phyloP scores from a whole-genome alignment of 2,113 vertebrate genomes.

The Python bivittatus region DNA sequence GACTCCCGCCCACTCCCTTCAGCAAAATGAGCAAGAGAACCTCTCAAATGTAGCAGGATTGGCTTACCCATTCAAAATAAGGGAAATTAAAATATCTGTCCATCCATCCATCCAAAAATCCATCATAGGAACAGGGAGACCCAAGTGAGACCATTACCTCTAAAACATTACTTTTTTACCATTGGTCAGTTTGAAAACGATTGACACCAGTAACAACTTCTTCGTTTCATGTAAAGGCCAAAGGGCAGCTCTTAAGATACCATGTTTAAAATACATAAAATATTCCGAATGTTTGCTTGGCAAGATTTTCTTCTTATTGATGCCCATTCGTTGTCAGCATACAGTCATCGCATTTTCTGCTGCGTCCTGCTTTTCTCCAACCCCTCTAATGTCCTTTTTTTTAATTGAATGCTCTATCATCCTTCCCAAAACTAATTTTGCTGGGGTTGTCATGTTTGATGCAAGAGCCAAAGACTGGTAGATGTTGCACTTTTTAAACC shows the following conservation, averaged over 20 bases:
- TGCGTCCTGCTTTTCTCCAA: neutral
- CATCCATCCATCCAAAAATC: neutral
- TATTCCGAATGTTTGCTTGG: neutral
- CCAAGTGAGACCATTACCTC: no score
- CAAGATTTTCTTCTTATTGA: neutral
- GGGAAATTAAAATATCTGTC: no score
- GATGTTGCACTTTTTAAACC: conserved; percentile 53
- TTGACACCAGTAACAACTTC: neutral
- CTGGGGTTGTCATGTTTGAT: conserved; percentile 44
- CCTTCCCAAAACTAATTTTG: conserved; percentile 1
- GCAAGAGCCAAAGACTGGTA: conserved; percentile 50
- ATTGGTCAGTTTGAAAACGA: neutral
- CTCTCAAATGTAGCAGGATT: no score
- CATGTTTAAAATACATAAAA: neutral
- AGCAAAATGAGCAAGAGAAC: no score
- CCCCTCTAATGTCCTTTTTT: neutral
- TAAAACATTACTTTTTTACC: neutral
- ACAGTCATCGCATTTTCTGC: neutral
- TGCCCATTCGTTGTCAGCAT: neutral
- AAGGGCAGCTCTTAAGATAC: neutral
- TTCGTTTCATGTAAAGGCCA: neutral
- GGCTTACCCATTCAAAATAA: no score
- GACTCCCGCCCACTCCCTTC: no score
- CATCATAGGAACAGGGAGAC: neutral
- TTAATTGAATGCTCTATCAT: conserved; percentile 27